Conservation (phyloP, 35 echinoderm and acorn worm species). For the Chiridota heheva region DNA sequence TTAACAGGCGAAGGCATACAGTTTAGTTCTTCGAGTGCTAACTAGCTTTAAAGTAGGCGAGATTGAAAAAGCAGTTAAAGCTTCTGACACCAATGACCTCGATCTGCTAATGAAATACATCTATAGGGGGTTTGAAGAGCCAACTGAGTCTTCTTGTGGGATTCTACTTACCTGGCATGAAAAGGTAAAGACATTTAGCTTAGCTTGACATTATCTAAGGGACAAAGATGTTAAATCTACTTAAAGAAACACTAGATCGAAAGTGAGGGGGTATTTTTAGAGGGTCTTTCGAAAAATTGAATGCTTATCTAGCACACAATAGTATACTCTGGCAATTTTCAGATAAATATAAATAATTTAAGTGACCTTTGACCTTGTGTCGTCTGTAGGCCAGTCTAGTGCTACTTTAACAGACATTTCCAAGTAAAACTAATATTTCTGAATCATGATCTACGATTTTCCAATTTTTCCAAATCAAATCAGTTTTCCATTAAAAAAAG, state of each 20-base stretch:
- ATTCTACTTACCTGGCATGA: slow-evolving; percentile 97
- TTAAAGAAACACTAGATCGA: not conserved
- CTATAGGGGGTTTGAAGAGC: slow-evolving; percentile 77
- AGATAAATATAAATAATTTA: not conserved
- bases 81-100: slow-evolving; percentile 53
- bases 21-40: slow-evolving; percentile 68
- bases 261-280: not conserved
- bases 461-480: no score
- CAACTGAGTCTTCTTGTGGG: slow-evolving; percentile 61
- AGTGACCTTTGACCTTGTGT: not conserved
- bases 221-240: not conserved
- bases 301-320: not conserved
- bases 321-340: no score
- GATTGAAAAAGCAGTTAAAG: slow-evolving; percentile 69
- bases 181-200: slow-evolving; percentile 55
- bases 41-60: slow-evolving; percentile 75
- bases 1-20: slow-evolving; percentile 59
- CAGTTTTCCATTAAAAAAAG: no score
- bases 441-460: no score
- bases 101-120: slow-evolving; percentile 98
- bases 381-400: no score
- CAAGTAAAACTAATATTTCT: no score
- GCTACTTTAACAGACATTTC: no score
- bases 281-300: not conserved
- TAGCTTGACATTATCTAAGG: not conserved